Evolutionary conservation across 1,140 invertebrate genomes (phyloP).

Genomic region (Coelopa frigida): DNA sequence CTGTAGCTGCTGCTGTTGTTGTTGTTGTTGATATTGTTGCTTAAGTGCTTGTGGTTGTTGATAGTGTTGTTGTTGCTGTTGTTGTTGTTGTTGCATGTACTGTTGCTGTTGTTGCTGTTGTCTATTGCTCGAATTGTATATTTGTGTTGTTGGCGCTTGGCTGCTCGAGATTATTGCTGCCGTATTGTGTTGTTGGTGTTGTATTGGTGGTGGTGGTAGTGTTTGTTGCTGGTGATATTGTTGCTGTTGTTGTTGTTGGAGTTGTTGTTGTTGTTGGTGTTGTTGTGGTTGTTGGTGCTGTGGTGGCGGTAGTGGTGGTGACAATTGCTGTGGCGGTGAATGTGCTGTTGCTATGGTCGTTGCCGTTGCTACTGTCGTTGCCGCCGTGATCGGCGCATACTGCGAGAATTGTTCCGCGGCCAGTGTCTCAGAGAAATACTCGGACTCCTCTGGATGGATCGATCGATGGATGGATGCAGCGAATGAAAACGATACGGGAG

Average conservation of each 20-base stretch:
- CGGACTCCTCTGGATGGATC: slow-evolving; percentile 41
- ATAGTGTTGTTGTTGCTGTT: slow-evolving; percentile 21
- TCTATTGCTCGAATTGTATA: slow-evolving; percentile 21
- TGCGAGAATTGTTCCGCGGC: slow-evolving; percentile 46
- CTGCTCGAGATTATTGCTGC: slow-evolving; percentile 35
- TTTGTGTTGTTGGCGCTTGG: slow-evolving; percentile 22
- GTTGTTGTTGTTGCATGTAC: slow-evolving; percentile 21
- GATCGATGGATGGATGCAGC: too few relatives aligned
- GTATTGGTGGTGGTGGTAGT: slow-evolving; percentile 36
- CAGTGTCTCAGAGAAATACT: slow-evolving; percentile 46
- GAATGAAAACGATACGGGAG: too few relatives aligned
- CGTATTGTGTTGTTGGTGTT: slow-evolving; percentile 41
- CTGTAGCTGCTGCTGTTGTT: slow-evolving; percentile 19
- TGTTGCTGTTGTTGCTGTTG: slow-evolving; percentile 40
- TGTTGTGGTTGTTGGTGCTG: slow-evolving; percentile 11
- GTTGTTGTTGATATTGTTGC: slow-evolving; percentile 29
- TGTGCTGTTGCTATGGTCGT: background rate
- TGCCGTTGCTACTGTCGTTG: slow-evolving; percentile 12
- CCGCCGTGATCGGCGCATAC: slow-evolving; percentile 35
- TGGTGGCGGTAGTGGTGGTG: slow-evolving; percentile 6
- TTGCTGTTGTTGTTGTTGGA: slow-evolving; percentile 37
- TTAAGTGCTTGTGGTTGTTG: slow-evolving; percentile 25
- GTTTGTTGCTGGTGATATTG: slow-evolving; percentile 14
- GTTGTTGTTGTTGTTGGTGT: slow-evolving; percentile 23
- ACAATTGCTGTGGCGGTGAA: slow-evolving; percentile 2